Base-by-base conservation (phyloP, 2,113 vertebrate species). In the Mustelus asterias region DNA sequence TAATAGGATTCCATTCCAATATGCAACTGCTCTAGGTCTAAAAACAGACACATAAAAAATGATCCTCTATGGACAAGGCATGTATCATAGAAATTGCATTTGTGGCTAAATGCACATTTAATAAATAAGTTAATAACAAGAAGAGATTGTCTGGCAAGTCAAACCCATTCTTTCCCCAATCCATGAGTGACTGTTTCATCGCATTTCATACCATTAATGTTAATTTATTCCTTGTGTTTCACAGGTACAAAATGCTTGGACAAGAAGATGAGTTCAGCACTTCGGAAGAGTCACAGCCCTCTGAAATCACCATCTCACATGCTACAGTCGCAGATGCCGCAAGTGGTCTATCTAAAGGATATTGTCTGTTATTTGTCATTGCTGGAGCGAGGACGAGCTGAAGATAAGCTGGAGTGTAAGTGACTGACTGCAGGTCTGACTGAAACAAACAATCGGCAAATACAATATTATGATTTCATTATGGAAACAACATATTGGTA, bases 371-470 rank as follows among this genome's bases (percentile, higher is more conserved):
- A 99, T 98, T 98, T 99, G 96, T 99, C 99, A n/a, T 98, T 99
- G 96, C 97, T 99, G 96, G 99, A 99, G 97, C 98, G 97, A 0
- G 99, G 99, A 8, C 98, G 97, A 3, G 98, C 99, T 29, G 98
- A 99, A 96, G 99, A 99, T 97, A 99, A 99, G 97, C 98, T 99
- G 96, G 99, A 99, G 97, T 99, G 99, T 99, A 97, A 99, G 96
- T 48, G 54, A 11, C 29, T 48, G 72, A 22, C 29, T 95, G 69
- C 22, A 20, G 37, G 29, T 60, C 76, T 95, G 98, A 37, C 44
- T 33, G 22, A 93, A 72, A 54, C 11, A 16, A 48, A 29, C 5
- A 44, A 37, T 33, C 48, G 69, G 4, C 26, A 48, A n/a, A 37
- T 41, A 20, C 24, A 69, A 41, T 89, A 60, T 60, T 54, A 14